Conservation (phyloP, 2,888 invertebrate genomes). For the Clistopyga incitator region DNA sequence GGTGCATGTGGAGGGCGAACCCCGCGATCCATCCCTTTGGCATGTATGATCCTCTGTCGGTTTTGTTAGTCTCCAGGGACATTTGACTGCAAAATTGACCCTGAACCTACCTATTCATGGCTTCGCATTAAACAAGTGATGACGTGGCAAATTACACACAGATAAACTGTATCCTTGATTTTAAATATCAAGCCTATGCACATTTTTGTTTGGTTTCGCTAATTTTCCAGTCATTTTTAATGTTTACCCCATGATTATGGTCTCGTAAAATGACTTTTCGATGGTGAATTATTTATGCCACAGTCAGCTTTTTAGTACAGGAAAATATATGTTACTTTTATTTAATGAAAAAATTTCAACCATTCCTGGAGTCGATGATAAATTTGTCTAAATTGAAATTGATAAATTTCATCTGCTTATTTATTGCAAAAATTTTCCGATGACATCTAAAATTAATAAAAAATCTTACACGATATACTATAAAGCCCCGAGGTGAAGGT, state of each 20-base stretch:
- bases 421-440: neutral
- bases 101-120: neutral
- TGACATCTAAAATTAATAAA: slow-evolving; percentile 9
- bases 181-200: neutral
- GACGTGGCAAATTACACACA: neutral
- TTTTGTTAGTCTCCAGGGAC: slow-evolving; percentile 2
- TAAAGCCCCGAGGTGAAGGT: slow-evolving; percentile 8
- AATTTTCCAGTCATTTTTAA: neutral
- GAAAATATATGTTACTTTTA: too few species aligned
- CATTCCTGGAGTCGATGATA: neutral
- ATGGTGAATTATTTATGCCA: too few species aligned
- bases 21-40: neutral
- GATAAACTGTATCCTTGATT: neutral
- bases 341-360: too few species aligned
- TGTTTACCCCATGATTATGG: neutral
- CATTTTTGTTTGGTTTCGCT: neutral
- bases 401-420: neutral
- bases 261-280: neutral
- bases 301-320: too few species aligned
- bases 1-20: slow-evolving; percentile 34
- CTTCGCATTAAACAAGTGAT: neutral
- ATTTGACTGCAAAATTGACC: slow-evolving; percentile 30
- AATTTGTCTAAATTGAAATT: neutral
- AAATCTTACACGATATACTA: slow-evolving; percentile 7
- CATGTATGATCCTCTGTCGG: neutral